Evolutionary conservation across 2,888 invertebrate genomes (phyloP), one percentile per base, ranked within the genome.

Genomic region (Harpalus rufipes): DNA sequence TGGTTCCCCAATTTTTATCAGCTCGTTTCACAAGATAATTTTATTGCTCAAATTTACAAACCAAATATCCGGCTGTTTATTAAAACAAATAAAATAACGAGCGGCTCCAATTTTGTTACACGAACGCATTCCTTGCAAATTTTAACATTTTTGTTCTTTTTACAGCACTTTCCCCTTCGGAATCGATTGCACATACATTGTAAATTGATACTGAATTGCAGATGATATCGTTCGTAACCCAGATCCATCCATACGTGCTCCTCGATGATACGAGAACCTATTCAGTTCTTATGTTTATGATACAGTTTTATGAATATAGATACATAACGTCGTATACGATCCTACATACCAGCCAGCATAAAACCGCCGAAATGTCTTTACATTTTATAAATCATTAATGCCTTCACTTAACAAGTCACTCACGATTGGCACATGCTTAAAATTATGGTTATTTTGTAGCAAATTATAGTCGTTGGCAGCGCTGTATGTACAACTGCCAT

Each of bases 171-270:
- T 63, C 65, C 44, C 65, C 61, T 65, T 63, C 25, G 14, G 44
- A 81, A 81, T 81, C 81, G 81, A 81, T 81, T 65, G 16, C 14
- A 65, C 63, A 81, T 81, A 65, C 81, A 81, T 63, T 81, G 63
- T 81, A 65, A 81, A 81, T 81, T 63, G 81, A 81, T 81, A 65
- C 78, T 58, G 58, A 78, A 78, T 58, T 81, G 65, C 63, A 44
- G 81, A 81, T 63, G 81, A 63, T 81, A 81, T 63, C 81, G 63
- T 81, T 18, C 18, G 14, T 16, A 58, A 58, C 58, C 58, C 56
- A 78, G 32, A 78, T 78, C 56, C 58, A 32, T 58, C 58, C 58
- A 78, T 32, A 58, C 58, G 58, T 78, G 56, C 58, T 58, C 12
- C 78, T 16, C 32, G 58, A 78, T 58, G 78, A 78, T 78, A 78